Base-by-base conservation (phyloP, 2,888 invertebrate species). In the Macroteleia sp. region DNA sequence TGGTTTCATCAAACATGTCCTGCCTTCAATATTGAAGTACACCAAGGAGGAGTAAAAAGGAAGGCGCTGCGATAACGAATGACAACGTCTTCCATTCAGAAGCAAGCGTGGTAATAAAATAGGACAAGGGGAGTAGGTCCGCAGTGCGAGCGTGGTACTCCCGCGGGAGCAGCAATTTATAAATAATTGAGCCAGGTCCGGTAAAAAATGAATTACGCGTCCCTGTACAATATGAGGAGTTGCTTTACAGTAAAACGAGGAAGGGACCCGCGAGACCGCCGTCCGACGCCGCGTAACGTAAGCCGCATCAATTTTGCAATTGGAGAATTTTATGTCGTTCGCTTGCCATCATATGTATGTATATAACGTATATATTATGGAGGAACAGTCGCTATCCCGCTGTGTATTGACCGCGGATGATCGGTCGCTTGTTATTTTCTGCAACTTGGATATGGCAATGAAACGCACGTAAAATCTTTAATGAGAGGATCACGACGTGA, bases 121-220 rank as follows among this genome's bases (percentile, higher is more conserved):
- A 70, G 69, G 66, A 73, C 69, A 50, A 61, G 73, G 77, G 46
- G 71, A 42, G 36, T 52, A 46, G 54, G 44, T 54, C 50, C 39
- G 59, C 64, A 66, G 46, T 64, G 50, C 46, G 52, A 80, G 82
- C 79, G 59, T 59, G 77, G 73, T 69, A 57, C 77, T 84, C 85
- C 88, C 90, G 67, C 54, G 88, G 88, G 91, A 89, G 87, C 87
- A 87, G 89, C 91, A 91, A 91, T 91, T 91, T 91, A 91, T 91
- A 91, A 91, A 91, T 91, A 91, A 91, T 91, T 91, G 91, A 91
- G 86, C 85, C 83, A 87, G 83, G 91, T 91, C 91, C 91, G 90
- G 91, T 91, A 90, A 91, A 91, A 91, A 91, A 91, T 91, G 91
- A 91, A 91, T 91, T 91, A 91, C 91, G 90, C 86, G 86, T 89